Percentiles rank a stretch among this genome's conserved stretches.
Conservation (phyloP, 2,888 invertebrate genomes). For the Rotaria macrura region DNA sequence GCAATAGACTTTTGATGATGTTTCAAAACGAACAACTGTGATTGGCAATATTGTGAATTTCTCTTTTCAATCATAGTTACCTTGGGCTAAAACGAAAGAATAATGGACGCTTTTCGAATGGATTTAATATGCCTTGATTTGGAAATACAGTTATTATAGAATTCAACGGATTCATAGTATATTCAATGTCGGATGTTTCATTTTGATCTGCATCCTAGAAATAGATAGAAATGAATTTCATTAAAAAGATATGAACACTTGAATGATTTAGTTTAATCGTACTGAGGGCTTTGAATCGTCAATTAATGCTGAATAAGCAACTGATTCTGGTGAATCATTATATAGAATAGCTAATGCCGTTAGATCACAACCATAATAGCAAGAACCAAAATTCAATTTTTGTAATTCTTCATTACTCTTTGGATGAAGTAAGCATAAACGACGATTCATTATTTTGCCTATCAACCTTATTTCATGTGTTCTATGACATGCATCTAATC, state of each 20-base stretch:
- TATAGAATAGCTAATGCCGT: slow-evolving; percentile 44
- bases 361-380: slow-evolving; percentile 48
- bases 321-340: slow-evolving; percentile 47
- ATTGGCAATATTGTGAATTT: too few relatives aligned
- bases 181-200: slow-evolving; percentile 35
- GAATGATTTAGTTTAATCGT: slow-evolving; percentile 38
- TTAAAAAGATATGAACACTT: too few relatives aligned
- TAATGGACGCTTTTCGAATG: slow-evolving; percentile 46
- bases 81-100: slow-evolving; percentile 49
- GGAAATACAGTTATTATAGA: slow-evolving; percentile 48
- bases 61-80: too few relatives aligned
- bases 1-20: too few relatives aligned
- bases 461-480: slow-evolving; percentile 38
- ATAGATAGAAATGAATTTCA: neutral
- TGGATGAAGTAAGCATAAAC: slow-evolving; percentile 42
- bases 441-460: slow-evolving; percentile 43
- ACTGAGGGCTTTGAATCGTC: slow-evolving; percentile 48
- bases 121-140: slow-evolving; percentile 46
- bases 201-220: slow-evolving; percentile 37
- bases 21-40: too few relatives aligned
- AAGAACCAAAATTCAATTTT: slow-evolving; percentile 45
- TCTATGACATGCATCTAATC: slow-evolving; percentile 37
- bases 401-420: slow-evolving; percentile 39
- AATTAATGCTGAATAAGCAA: slow-evolving; percentile 48
- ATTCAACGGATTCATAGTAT: slow-evolving; percentile 43